Base-by-base conservation (phyloP, 2,888 invertebrate genomes). In the Apoda limacodes region DNA sequence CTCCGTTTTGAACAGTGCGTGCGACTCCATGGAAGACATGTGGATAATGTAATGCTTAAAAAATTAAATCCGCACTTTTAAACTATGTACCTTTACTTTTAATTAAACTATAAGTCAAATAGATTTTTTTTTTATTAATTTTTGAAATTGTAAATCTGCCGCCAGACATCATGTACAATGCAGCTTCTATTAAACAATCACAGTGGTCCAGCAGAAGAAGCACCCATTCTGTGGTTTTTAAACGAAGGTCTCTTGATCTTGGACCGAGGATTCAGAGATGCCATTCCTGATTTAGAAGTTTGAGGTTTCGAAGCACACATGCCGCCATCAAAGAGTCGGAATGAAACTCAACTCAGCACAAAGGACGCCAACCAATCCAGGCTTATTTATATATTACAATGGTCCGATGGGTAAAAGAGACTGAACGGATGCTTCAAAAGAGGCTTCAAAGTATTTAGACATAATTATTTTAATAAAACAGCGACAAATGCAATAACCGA, bases 401-500 rank as follows among this genome's bases (percentile, higher is more conserved):
- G 5, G 5, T 5, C 17, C 17, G 17, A 5, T 17, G 17, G 17
- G 5, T 7, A 5, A 17, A 6, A 17, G 17, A 17, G 7, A 7
- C 7, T 6, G 7, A 17, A 17, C 7, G 17, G 17, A 5, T 6
- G 17, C 5, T 7, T 17, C 5, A 17, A 17, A 7, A 5, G 17
- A 6, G 17, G 25, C 11, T 34, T 28, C 7, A 30, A 30, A 19
- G 19, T 30, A 12, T 30, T 30, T 17, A 9, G 30, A 10, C 30
- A 30, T 15, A 23, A 23, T 17, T 30, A 23, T 11, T 23, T 15
- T 17, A 30, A 23, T 30, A 11, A 22, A 11, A 17, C 30, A 11
- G 23, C 15, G 23, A 15, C 11, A 3, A 11, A 35, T 14, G 28
- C 32, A 28, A 28, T 24, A 14, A 25, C 30, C 17, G 37, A 38